Percentiles rank a stretch among this genome's conserved stretches.
Evolutionary conservation across 64 coral and sea anemone species (phyloP).

Genomic region (Trachythela sp.): DNA sequence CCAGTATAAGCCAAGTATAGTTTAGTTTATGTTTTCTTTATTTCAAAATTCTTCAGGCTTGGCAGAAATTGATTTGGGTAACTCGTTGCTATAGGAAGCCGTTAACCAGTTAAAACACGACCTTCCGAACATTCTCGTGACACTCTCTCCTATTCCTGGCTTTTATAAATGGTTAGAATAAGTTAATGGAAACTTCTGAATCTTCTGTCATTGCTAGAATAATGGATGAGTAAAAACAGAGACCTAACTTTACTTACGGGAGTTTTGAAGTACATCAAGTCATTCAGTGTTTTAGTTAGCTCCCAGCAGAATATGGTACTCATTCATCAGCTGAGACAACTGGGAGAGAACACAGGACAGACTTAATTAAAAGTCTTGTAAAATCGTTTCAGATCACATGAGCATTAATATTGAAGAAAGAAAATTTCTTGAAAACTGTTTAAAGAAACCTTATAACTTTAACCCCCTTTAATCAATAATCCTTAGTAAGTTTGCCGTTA

Average conservation of each 20-base stretch:
- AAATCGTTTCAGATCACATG: neutral
- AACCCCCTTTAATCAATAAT: neutral
- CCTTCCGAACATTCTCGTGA: constrained; percentile 75
- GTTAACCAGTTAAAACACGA: constrained; percentile 76
- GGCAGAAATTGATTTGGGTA: constrained; percentile 81
- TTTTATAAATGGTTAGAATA: constrained; percentile 68
- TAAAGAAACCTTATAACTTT: neutral
- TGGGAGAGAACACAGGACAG: neutral
- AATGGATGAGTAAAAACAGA: neutral
- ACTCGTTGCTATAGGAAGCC: constrained; percentile 90
- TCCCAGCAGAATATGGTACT: too few species aligned
- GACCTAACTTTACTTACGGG: neutral
- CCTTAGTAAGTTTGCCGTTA: neutral
- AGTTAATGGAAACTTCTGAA: neutral
- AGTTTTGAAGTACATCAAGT: neutral
- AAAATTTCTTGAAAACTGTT: neutral
- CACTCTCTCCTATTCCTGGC: constrained; percentile 86
- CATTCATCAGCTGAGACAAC: neutral
- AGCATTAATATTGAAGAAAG: neutral
- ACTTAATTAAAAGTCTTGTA: neutral
- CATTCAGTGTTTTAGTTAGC: too few species aligned
- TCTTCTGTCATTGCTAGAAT: neutral
- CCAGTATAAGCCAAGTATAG: too few species aligned
- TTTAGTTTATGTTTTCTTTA: neutral
- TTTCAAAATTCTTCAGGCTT: constrained; percentile 48